Conservation (phyloP, 2,113 vertebrate genomes). For the Lota lota region DNA sequence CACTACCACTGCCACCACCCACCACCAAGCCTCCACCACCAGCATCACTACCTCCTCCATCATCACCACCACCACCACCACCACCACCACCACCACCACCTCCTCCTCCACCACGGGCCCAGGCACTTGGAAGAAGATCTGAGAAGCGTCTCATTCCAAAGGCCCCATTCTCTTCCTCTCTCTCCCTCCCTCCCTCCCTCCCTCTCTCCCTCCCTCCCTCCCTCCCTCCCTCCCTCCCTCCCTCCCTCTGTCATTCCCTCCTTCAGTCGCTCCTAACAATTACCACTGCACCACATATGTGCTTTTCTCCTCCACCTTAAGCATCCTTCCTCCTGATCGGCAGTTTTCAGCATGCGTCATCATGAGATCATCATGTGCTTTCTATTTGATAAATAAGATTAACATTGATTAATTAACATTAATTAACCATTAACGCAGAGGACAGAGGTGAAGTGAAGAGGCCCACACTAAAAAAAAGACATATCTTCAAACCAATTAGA, state of each 20-base stretch:
- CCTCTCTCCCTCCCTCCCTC: neutral
- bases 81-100: no score
- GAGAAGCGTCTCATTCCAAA: constrained; percentile 55
- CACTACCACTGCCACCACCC: no score
- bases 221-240: neutral
- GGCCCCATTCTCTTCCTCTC: constrained; percentile 44
- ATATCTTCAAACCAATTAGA: constrained; percentile 36
- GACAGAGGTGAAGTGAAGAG: constrained; percentile 47
- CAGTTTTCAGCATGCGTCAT: no score
- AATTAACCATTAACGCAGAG: constrained; percentile 59
- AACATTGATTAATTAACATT: no score
- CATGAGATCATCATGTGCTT: constrained; percentile 67
- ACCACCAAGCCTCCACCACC: no score
- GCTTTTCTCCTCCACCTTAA: constrained; percentile 30
- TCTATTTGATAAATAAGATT: constrained; percentile 67
- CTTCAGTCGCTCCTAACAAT: constrained; percentile 69
- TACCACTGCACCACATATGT: constrained; percentile 76
- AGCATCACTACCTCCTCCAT: no score
- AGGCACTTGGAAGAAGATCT: constrained; percentile 77
- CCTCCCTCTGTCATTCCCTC: neutral
- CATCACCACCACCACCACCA: no score
- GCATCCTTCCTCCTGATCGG: no score
- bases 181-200: constrained; percentile 3
- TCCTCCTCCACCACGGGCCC: no score
- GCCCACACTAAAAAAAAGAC: neutral